phyloP scores from a whole-genome alignment of 2,888 invertebrate species.

The Acleris sparsana region DNA sequence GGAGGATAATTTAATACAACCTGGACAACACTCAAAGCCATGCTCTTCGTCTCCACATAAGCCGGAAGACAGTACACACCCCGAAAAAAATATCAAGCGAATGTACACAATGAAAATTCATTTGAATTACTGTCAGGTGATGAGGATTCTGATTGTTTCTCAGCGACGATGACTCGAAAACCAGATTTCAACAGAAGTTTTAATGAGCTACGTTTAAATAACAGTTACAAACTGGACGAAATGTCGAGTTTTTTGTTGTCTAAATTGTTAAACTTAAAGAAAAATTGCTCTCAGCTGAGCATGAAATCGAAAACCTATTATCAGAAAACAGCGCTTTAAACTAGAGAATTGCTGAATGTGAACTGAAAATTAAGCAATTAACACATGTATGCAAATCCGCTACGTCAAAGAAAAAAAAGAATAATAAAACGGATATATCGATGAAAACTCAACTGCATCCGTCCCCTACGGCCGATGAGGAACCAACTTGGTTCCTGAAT shows the following conservation, averaged over 20 bases:
- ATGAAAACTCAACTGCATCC: background rate
- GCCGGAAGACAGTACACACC: background rate
- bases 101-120: background rate
- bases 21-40: background rate
- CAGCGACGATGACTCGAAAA: background rate
- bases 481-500: background rate
- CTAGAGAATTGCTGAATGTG: background rate
- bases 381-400: constrained; percentile 1
- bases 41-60: background rate
- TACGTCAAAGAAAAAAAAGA: background rate
- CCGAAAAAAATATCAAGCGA: background rate
- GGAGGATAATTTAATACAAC: background rate
- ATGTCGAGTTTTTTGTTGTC: too few species aligned
- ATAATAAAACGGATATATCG: background rate
- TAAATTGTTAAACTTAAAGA: background rate
- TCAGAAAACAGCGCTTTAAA: background rate
- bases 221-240: constrained; percentile 1
- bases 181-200: background rate
- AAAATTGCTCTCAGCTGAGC: background rate
- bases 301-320: background rate
- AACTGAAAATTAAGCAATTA: constrained; percentile 4
- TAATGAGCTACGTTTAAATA: background rate
- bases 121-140: background rate
- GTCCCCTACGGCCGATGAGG: background rate
- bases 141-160: background rate